Percentiles rank a stretch among this genome's conserved stretches.
phyloP scores from a whole-genome alignment of 1,140 invertebrate species.

The Aphelinus certus region DNA sequence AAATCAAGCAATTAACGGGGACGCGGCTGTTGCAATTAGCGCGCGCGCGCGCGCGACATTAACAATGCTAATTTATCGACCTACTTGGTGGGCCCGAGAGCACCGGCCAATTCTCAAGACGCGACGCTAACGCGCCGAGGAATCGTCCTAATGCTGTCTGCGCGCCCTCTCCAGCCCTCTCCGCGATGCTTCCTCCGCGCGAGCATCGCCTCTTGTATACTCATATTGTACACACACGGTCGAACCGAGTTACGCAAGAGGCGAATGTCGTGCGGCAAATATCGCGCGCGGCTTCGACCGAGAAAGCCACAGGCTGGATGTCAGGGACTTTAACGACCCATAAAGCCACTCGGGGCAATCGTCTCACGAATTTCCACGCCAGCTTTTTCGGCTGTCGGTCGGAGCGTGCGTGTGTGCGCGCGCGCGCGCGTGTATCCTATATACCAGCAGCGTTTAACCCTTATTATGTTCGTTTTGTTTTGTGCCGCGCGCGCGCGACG shows the following conservation, averaged over 20 bases:
- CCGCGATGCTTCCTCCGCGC: background rate
- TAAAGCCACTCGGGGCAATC: constrained; percentile 18
- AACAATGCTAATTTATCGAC: constrained; percentile 53
- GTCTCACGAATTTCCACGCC: constrained; percentile 21
- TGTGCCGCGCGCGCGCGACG: too few relatives aligned
- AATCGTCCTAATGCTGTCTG: background rate
- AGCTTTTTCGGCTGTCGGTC: too few relatives aligned
- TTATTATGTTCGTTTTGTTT: too few relatives aligned
- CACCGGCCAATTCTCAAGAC: too few relatives aligned
- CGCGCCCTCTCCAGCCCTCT: background rate
- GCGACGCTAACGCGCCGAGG: too few relatives aligned
- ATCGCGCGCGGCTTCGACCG: too few relatives aligned
- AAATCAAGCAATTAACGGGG: constrained; percentile 52
- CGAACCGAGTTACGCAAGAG: too few relatives aligned
- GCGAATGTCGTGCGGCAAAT: too few relatives aligned
- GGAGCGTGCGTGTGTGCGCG: too few relatives aligned
- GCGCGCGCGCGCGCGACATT: constrained; percentile 39
- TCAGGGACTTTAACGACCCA: constrained; percentile 23
- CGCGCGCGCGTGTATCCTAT: too few relatives aligned
- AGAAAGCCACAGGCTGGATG: background rate
- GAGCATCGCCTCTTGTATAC: background rate
- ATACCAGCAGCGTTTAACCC: too few relatives aligned
- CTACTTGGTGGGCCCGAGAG: constrained; percentile 41
- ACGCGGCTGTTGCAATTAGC: constrained; percentile 47
- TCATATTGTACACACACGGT: background rate